These are phyloP conservation scores for Glaucidium brasilianum DNA, from an alignment of 2,113 vertebrate species.

Conservation along the genomic window DNA sequence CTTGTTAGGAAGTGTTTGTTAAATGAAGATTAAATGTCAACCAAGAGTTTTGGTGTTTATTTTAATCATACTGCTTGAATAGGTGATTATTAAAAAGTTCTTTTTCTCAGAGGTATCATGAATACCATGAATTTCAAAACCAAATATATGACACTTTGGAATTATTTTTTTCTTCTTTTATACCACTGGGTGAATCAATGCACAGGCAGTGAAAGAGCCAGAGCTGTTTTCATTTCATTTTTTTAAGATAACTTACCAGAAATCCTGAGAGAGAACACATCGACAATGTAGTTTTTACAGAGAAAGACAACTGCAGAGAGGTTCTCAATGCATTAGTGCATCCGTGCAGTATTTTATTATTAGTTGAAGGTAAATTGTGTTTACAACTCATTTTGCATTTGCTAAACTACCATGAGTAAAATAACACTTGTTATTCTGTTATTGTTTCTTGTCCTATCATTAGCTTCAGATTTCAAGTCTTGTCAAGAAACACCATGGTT, in stretches of 20 bases:
- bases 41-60: not conserved
- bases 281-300: not conserved
- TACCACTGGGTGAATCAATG: not conserved
- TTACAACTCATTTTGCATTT: not conserved
- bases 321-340: not conserved
- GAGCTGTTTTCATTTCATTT: not conserved
- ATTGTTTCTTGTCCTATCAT: not conserved
- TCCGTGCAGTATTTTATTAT: not conserved
- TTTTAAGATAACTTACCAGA: not conserved
- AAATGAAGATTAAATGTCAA: constrained; percentile 21
- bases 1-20: constrained; percentile 25
- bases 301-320: not conserved
- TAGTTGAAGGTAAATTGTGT: not conserved
- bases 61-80: not conserved
- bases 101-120: not conserved
- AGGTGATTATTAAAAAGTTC: not conserved
- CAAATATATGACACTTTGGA: not conserved
- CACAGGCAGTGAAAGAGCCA: not conserved
- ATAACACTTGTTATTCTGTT: not conserved
- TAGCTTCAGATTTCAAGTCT: not conserved
- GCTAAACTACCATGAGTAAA: not conserved
- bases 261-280: not conserved
- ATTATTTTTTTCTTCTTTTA: not conserved
- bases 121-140: not conserved
- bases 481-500: not conserved